These are phyloP conservation scores for Choreutis nemorana DNA, from an alignment of 2,888 invertebrate species.

Conservation along the genomic window DNA sequence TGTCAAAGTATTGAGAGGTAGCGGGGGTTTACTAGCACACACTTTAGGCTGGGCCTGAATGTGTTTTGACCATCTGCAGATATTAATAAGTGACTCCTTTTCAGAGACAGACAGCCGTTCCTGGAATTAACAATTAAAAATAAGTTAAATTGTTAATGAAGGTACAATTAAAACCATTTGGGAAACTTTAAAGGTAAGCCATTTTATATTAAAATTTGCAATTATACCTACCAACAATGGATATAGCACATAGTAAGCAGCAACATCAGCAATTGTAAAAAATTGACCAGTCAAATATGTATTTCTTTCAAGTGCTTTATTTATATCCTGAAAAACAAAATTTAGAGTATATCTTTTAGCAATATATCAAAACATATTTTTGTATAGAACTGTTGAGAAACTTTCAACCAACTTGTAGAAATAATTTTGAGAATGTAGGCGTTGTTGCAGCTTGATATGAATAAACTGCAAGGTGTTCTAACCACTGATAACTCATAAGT, in stretches of 20 bases:
- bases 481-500: constrained; percentile 69
- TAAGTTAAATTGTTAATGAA: constrained; percentile 23
- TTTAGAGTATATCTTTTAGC: constrained; percentile 1
- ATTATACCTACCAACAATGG: constrained; percentile 68
- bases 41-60: constrained; percentile 73
- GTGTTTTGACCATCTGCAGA: constrained; percentile 82
- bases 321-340: constrained; percentile 40
- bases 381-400: not conserved
- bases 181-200: not conserved
- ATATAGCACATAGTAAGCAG: constrained; percentile 72
- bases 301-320: constrained; percentile 36
- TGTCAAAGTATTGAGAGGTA: constrained; percentile 34
- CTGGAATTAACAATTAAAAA: constrained; percentile 59
- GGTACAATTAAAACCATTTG: constrained; percentile 7
- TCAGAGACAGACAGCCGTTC: constrained; percentile 69
- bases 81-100: constrained; percentile 72
- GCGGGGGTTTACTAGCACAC: constrained; percentile 35
- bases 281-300: constrained; percentile 45
- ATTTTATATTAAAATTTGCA: not conserved
- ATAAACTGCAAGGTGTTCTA: constrained; percentile 70
- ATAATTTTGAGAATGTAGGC: constrained; percentile 44
- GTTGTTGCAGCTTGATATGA: constrained; percentile 52
- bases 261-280: constrained; percentile 72
- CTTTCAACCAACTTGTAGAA: constrained; percentile 48
- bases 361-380: not conserved